Evolutionary conservation across 2,797 vertebrate species (phyloP).

Genomic region (Centropyge bicolor): DNA sequence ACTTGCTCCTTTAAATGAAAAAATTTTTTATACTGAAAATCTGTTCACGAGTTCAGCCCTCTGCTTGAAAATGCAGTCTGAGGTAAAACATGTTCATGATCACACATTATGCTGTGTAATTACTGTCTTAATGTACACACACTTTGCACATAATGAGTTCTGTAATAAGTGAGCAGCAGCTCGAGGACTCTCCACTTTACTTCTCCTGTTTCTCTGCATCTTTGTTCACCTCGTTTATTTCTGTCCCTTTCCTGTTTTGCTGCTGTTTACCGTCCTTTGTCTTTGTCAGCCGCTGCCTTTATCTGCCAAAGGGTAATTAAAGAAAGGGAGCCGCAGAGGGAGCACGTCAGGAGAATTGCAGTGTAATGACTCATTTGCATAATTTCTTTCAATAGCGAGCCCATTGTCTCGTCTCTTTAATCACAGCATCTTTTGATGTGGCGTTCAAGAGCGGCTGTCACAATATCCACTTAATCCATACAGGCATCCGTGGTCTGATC

Average conservation of each 20-base stretch:
- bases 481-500: not conserved
- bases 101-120: not conserved
- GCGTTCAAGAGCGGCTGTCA: not conserved
- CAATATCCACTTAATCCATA: conserved; percentile 24
- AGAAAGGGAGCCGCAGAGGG: not conserved
- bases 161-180: not conserved
- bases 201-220: not conserved
- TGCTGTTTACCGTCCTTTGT: not conserved
- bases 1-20: too few relatives aligned
- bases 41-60: not conserved
- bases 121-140: not conserved
- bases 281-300: not conserved
- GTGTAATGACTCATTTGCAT: conserved; percentile 33
- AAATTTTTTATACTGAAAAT: too few relatives aligned
- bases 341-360: not conserved
- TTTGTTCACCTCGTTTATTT: not conserved
- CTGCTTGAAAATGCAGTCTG: not conserved
- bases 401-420: not conserved
- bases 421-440: conserved; percentile 13
- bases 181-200: not conserved
- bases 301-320: conserved; percentile 23
- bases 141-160: not conserved
- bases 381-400: conserved; percentile 5
- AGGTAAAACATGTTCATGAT: not conserved
- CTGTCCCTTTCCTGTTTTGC: not conserved